Base-by-base conservation (phyloP, 2,888 invertebrate species). In the Pharmacophagus antenor region DNA sequence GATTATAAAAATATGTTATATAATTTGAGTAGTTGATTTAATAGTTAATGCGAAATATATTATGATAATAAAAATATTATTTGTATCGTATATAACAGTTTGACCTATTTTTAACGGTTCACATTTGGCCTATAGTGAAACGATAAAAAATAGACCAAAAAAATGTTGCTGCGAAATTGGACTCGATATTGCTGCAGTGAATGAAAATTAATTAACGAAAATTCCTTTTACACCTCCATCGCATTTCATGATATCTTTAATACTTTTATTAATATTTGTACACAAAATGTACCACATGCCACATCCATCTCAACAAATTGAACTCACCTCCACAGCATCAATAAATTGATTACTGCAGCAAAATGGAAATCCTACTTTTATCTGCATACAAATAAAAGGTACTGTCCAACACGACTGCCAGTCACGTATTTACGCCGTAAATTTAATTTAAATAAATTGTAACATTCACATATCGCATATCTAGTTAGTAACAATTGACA, bases 341-440 rank as follows among this genome's bases (percentile, higher is more conserved):
- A 53, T 58, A 53, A 58, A 58, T 61, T 56, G 49, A 61, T 62
- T 56, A 64, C 63, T 58, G 58, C 58, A 53, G 58, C 41, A 58
- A 58, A 53, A 58, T 53, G 47, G 47, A 58, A 58, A 53, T 48
- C 21, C 63, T 54, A 58, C 53, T 50, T 60, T 58, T 42, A 62
- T 53, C 60, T 61, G 63, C 61, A 57, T 64, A 64, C 62, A 53
- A 64, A 62, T 52, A 50, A 62, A 62, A 57, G 41, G n/a, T 50
- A 17, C 46, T 21, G 23, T 18, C 52, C n/a, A 44, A 49, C 56
- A 44, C 31, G 46, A 57, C 54, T 55, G 54, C 57, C 57, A 51
- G 54, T 47, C 57, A 58, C 56, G 56, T 56, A 23, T n/a, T 22
- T 48, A 41, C n/a, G 18, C 37, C 6, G 41, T 22, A 41, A 56